These are phyloP conservation scores for Plutomurus gul DNA, from an alignment of 1,140 invertebrate genomes.

Conservation along the genomic window DNA sequence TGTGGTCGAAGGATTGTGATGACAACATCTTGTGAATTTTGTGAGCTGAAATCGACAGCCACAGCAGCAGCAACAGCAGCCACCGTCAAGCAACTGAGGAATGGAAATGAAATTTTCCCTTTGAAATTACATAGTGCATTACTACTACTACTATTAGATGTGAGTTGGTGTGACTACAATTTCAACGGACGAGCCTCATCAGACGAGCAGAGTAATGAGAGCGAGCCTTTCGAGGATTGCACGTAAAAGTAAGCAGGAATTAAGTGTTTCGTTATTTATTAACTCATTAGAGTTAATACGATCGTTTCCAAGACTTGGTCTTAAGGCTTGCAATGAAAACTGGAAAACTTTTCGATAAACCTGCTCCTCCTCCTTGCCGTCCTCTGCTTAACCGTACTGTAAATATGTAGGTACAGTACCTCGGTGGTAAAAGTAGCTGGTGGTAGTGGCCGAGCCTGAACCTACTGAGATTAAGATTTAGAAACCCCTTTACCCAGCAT, in stretches of 20 bases:
- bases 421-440: no score
- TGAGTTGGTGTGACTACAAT: slow-evolving; percentile 10
- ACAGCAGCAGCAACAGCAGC: background rate
- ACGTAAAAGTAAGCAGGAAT: slow-evolving; percentile 38
- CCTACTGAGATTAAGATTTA: slow-evolving; percentile 16
- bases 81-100: background rate
- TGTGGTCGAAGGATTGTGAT: background rate
- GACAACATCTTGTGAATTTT: slow-evolving; percentile 10
- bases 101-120: slow-evolving; percentile 6
- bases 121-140: slow-evolving; percentile 3
- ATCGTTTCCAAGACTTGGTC: slow-evolving; percentile 24
- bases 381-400: no score
- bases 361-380: background rate
- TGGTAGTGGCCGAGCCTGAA: background rate
- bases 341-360: slow-evolving; percentile 24
- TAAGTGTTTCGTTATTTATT: slow-evolving; percentile 43
- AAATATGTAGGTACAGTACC: no score
- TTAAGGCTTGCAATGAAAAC: slow-evolving; percentile 6
- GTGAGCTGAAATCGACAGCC: background rate
- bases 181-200: background rate
- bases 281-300: slow-evolving; percentile 40
- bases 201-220: slow-evolving; percentile 14
- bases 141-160: no score
- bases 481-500: background rate
- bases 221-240: slow-evolving; percentile 33